Base-by-base conservation (phyloP, 2,113 vertebrate genomes). In the Gambusia holbrooki region DNA sequence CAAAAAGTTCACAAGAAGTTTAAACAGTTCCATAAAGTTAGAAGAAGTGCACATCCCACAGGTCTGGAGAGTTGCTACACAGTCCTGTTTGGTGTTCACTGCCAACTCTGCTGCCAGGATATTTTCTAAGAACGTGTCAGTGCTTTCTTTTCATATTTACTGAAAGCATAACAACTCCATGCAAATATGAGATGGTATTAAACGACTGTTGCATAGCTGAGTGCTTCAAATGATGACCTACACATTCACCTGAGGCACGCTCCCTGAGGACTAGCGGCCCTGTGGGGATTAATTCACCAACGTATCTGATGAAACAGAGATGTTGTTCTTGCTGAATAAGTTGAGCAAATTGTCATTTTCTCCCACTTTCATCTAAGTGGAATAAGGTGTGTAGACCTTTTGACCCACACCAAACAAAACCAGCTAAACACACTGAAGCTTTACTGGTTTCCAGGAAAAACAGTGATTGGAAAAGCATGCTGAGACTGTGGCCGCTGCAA, bases 101-200 rank as follows among this genome's bases (percentile, higher is more conserved):
- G 51, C 25, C 30, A 1, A 3, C 9, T 22, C 45, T 76, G 69
- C 61, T 17, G 42, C 15, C 54, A 22, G 51, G 76, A 45, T 74
- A 60, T 84, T 84, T 84, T 90, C 76, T 66, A 79, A 65, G 84
- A 88, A 74, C 61, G 51, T 60, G 73, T 77, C 42, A 4, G 35
- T 66, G 42, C 51, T 77, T 37, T 78, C 70, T 71, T 82, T 67
- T 45, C 58, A 60, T 89, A 84, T 92, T 90, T 87, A 90, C 84
- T 80, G 25, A 90, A 93, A 91, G 82, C 88, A 89, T 62, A 68
- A 71, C 58, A 33, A 69, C 35, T 72, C 29, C 29, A 62, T 76
- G 62, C 79, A 90, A 90, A 88, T 92, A 91, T 70, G 87, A 84
- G 84, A 83, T 66, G 81, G 74, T 71, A 78, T 86, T 66, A 74